phyloP scores from a whole-genome alignment of 1,140 invertebrate genomes.

The Bombus confusus region DNA sequence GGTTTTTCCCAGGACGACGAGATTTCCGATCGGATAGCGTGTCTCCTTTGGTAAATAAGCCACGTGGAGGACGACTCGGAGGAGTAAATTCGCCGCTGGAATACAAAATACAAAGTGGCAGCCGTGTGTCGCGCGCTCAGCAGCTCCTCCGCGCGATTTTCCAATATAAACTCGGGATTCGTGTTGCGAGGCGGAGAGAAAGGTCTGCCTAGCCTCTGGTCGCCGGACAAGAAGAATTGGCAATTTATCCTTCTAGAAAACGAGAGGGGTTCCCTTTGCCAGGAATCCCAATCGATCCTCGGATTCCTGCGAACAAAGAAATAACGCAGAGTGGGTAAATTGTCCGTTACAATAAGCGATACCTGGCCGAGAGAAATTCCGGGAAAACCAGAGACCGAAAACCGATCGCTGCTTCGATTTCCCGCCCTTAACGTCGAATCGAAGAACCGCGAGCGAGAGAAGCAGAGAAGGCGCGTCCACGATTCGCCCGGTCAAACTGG shows the following conservation, averaged over 20 bases:
- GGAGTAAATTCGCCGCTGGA: constrained; percentile 71
- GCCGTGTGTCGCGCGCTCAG: background rate
- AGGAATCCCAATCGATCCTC: constrained; percentile 20
- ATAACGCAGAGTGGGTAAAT: background rate
- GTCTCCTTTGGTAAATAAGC: constrained; percentile 43
- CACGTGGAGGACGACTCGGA: constrained; percentile 36
- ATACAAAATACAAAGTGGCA: constrained; percentile 73
- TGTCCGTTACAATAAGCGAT: constrained; percentile 25
- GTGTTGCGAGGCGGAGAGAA: background rate
- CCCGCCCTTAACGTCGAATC: background rate
- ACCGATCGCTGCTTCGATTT: constrained; percentile 9
- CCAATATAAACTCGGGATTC: background rate
- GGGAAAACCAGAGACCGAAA: background rate
- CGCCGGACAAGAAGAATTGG: background rate
- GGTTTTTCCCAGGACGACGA: constrained; percentile 63
- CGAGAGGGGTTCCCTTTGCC: background rate
- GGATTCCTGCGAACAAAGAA: constrained; percentile 31
- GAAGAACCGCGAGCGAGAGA: background rate
- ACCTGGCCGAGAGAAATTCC: constrained; percentile 44
- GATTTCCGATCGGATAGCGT: constrained; percentile 61
- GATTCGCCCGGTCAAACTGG: background rate
- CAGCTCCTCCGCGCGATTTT: constrained; percentile 15
- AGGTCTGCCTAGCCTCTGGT: no score
- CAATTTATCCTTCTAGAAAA: constrained; percentile 4
- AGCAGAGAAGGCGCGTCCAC: background rate